A percentile compares a stretch with the other conserved stretches of the same genome.
Conservation (phyloP, 1,140 invertebrate genomes). For the Sesamia nonagrioides region DNA sequence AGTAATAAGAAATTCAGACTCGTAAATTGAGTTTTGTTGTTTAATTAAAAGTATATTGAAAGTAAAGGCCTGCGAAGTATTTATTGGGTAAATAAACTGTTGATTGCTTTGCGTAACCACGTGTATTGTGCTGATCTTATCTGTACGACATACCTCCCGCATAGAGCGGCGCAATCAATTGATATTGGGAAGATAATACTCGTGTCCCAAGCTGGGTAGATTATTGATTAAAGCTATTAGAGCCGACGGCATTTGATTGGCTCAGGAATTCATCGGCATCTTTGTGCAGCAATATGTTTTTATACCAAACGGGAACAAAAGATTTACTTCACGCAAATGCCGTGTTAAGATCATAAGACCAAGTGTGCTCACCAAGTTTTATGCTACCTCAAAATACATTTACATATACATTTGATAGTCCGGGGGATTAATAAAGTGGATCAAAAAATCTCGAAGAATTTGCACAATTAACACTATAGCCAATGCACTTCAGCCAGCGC, state of each 20-base stretch:
- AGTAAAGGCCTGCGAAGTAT: conserved; percentile 6
- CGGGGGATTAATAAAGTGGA: background rate
- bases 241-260: background rate
- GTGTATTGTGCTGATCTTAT: background rate
- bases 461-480: background rate
- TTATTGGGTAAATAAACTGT: conserved; percentile 24
- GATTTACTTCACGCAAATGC: no score
- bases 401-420: no score
- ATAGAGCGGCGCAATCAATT: conserved; percentile 27
- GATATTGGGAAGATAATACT: background rate
- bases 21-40: conserved; percentile 7
- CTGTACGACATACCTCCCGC: conserved; percentile 4
- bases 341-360: no score
- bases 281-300: background rate
- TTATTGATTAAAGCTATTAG: background rate
- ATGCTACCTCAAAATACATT: no score
- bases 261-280: background rate
- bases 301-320: background rate
- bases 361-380: no score
- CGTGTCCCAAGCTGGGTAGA: background rate
- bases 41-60: conserved; percentile 35
- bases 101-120: conserved; percentile 10
- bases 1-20: conserved; percentile 12
- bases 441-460: background rate
- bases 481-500: background rate